Conservation (phyloP, 2,797 vertebrate genomes). For the Rhabdomys pumilio region DNA sequence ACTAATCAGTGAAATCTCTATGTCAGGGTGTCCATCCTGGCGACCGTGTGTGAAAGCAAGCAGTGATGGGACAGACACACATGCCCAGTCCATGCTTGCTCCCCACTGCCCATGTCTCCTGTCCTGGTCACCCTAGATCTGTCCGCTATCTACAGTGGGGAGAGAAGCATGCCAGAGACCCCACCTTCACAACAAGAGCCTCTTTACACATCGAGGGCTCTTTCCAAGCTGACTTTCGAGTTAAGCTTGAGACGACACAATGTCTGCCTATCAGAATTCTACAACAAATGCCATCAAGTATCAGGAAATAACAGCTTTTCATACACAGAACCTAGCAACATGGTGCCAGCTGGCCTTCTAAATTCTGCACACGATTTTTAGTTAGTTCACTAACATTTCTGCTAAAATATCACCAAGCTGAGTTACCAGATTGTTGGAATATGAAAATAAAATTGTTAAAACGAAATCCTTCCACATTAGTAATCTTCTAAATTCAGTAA, state of each 20-base stretch:
- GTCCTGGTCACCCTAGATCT: not conserved
- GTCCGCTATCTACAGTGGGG: not conserved
- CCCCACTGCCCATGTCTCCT: not conserved
- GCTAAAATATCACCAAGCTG: slow-evolving; percentile 56
- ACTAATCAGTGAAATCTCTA: not conserved
- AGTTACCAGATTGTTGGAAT: slow-evolving; percentile 38
- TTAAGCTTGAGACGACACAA: slow-evolving; percentile 67
- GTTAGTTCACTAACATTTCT: slow-evolving; percentile 51
- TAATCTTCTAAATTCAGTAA: slow-evolving; percentile 56
- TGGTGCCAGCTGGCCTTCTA: slow-evolving; percentile 80
- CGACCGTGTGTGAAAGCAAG: not conserved
- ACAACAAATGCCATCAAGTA: slow-evolving; percentile 72
- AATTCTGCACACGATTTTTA: slow-evolving; percentile 49
- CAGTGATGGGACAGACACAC: not conserved
- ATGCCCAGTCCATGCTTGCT: not conserved
- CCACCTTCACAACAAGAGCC: slow-evolving; percentile 39
- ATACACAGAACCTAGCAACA: slow-evolving; percentile 48
- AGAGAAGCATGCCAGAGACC: not conserved
- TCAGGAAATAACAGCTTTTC: slow-evolving; percentile 70
- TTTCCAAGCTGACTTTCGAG: slow-evolving; percentile 41
- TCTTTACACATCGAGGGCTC: slow-evolving; percentile 14
- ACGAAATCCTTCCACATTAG: slow-evolving; percentile 54
- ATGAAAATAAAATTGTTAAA: slow-evolving; percentile 56
- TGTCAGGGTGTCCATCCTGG: not conserved
- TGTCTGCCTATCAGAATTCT: slow-evolving; percentile 50